phyloP scores from a whole-genome alignment of 2,888 invertebrate species.

The Prenolepis imparis region DNA sequence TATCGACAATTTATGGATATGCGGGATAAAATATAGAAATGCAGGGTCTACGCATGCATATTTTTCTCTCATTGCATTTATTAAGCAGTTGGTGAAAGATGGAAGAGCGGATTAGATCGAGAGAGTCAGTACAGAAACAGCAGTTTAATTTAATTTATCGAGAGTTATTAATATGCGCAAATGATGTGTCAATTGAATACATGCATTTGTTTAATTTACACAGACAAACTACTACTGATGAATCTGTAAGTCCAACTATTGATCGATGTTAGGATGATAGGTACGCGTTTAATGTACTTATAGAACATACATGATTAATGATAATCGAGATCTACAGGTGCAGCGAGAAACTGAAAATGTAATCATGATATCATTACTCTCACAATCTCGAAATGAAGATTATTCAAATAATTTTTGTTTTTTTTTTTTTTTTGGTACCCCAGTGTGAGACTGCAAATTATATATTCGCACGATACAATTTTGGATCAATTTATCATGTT shows the following conservation, averaged over 20 bases:
- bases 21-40: not conserved
- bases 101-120: conserved; percentile 15
- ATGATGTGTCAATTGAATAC: not conserved
- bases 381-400: conserved; percentile 23
- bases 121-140: conserved; percentile 38
- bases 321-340: conserved; percentile 15
- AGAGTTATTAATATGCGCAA: conserved; percentile 14
- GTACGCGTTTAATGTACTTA: not conserved
- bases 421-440: not conserved
- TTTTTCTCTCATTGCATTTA: conserved; percentile 17
- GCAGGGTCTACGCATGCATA: conserved; percentile 40
- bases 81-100: conserved; percentile 40
- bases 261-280: not conserved
- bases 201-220: conserved; percentile 22
- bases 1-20: conserved; percentile 3
- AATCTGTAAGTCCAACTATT: conserved; percentile 32
- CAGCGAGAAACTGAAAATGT: conserved; percentile 7
- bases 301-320: not conserved
- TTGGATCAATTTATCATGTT: conserved; percentile 29
- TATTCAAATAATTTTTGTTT: conserved; percentile 8
- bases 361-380: conserved; percentile 40
- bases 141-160: conserved; percentile 14
- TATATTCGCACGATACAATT: conserved; percentile 1
- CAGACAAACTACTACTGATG: conserved; percentile 13
- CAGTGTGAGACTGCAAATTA: not conserved